Evolutionary conservation across 2,888 invertebrate species (phyloP).

Genomic region (Hetaerina titia): DNA sequence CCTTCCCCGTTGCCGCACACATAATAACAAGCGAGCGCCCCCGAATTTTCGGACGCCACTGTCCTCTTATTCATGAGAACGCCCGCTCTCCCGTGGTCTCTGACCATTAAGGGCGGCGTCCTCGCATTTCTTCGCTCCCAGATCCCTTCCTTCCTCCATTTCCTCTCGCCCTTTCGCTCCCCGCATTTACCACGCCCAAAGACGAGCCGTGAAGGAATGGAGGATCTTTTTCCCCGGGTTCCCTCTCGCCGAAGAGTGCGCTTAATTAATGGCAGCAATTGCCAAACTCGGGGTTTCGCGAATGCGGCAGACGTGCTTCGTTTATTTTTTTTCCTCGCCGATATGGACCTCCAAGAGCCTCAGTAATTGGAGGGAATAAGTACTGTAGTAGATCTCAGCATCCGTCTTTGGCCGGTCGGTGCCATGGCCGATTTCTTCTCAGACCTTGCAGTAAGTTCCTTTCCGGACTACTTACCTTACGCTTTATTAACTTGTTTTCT

Average conservation of each 20-base stretch:
- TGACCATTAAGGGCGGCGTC: not conserved
- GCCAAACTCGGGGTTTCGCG: not conserved
- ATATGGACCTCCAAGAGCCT: not conserved
- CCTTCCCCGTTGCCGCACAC: not conserved
- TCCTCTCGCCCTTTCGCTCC: not conserved
- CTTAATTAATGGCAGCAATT: constrained; percentile 8
- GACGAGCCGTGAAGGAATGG: not conserved
- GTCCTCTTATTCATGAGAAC: not conserved
- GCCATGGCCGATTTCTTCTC: not conserved
- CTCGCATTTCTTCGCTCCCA: not conserved
- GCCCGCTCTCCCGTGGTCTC: not conserved
- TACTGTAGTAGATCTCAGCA: not conserved
- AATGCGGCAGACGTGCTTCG: not conserved
- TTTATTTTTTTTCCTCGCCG: not conserved
- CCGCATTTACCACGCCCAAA: not conserved
- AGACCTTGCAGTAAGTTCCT: not conserved
- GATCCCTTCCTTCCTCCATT: not conserved
- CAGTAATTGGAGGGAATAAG: not conserved
- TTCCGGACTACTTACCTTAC: no score
- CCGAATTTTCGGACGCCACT: not conserved
- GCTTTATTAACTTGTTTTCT: no score
- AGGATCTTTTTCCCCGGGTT: not conserved
- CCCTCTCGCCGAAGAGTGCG: not conserved
- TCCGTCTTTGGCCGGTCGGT: not conserved
- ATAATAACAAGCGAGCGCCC: not conserved